Percentiles rank a stretch among this genome's conserved stretches.
Conservation (phyloP, 2,113 vertebrate species). For the Regulus satrapa region DNA sequence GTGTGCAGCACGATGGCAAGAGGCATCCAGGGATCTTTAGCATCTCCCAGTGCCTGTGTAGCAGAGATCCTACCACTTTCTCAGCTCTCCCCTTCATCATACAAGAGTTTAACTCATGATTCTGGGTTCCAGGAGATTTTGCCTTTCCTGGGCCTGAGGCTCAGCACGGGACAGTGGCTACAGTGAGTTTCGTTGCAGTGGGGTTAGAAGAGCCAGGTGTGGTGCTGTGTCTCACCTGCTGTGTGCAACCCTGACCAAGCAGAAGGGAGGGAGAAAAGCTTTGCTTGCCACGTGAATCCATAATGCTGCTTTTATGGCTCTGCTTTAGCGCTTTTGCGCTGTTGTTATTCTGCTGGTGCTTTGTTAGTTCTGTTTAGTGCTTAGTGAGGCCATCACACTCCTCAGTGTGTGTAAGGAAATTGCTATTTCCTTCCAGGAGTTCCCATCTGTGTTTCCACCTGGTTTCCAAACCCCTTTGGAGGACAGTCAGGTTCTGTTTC, state of each 20-base stretch:
- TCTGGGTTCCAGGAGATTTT: background rate
- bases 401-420: background rate
- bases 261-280: background rate
- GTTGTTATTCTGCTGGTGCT: background rate
- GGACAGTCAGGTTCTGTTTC: background rate
- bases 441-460: background rate
- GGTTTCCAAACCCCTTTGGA: background rate
- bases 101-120: background rate
- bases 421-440: background rate
- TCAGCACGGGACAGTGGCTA: fast-evolving
- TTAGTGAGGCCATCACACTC: background rate
- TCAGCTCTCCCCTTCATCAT: background rate
- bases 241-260: background rate
- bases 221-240: background rate
- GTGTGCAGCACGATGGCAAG: background rate
- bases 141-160: background rate
- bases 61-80: background rate
- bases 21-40: background rate
- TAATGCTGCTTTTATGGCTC: background rate
- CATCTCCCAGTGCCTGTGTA: background rate
- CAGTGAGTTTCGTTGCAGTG: background rate
- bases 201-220: background rate
- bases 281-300: background rate
- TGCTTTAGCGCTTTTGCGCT: background rate
- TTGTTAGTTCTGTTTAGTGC: background rate